A percentile compares a stretch with the other conserved stretches of the same genome.
These are phyloP conservation scores for Coracopsis vasa DNA, from an alignment of 2,113 vertebrate species.

Conservation along the genomic window DNA sequence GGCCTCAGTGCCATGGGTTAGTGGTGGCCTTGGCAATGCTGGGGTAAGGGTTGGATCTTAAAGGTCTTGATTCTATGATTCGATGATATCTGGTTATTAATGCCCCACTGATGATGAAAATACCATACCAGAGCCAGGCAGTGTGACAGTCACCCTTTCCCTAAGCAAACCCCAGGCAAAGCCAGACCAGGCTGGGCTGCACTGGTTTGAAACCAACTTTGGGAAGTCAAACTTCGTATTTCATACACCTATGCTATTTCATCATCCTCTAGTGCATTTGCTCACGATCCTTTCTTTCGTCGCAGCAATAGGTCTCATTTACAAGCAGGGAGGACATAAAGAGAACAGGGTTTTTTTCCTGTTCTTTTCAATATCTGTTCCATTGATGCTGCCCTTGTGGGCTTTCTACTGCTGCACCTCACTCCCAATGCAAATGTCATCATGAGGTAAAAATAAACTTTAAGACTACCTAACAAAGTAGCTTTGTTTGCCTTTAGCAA, in stretches of 20 bases:
- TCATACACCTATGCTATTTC: background rate
- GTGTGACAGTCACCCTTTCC: accelerated
- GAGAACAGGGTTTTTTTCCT: background rate
- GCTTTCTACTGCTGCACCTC: conserved; percentile 39
- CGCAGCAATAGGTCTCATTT: conserved; percentile 34
- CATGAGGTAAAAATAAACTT: conserved; percentile 64
- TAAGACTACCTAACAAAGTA: conserved; percentile 55
- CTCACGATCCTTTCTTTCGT: conserved; percentile 4
- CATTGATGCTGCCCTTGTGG: conserved; percentile 34
- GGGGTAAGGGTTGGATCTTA: background rate
- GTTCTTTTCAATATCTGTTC: conserved; percentile 49
- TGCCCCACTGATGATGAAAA: background rate
- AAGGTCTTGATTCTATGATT: background rate
- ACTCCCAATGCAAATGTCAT: conserved; percentile 67
- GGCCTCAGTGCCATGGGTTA: background rate
- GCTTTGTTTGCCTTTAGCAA: conserved; percentile 65
- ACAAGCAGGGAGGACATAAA: background rate
- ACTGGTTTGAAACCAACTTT: background rate
- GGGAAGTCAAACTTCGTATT: background rate
- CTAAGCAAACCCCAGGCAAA: background rate
- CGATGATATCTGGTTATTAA: accelerated
- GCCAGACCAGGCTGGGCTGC: background rate
- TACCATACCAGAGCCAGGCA: background rate
- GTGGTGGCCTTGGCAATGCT: background rate
- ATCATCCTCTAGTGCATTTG: background rate